Base-by-base conservation (phyloP, 2,113 vertebrate species). In the Prunella himalayana region DNA sequence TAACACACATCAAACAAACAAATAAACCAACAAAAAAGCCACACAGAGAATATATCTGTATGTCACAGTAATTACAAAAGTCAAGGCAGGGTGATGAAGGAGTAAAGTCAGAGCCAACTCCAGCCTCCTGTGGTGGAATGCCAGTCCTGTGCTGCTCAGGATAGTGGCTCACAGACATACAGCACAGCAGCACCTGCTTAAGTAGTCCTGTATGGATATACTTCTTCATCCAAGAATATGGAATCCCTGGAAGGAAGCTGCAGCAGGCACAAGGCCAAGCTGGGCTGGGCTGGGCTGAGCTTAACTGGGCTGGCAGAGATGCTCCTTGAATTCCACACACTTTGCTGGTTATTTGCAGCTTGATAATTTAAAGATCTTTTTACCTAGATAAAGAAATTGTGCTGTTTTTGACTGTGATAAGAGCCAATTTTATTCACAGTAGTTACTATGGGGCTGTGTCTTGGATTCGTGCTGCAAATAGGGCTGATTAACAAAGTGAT, bases 131-230 rank as follows among this genome's bases (percentile, higher is more conserved):
- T 24, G 13, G 6, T 39, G 20, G 12, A 72, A 6, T 31, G 27
- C 4, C 42, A 77, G 27, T 5, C 24, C 37, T 22, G 50, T 4
- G 15, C 15, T 57, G 33, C 35, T 87, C 13, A 31, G 12, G 31
- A 7, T 17, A 57, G 15, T 1, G 0, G 19, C 22, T 75, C 39
- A 37, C 10, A 16, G 49, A 9, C 27, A 24, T 27, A 8, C 13
- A 66, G 24, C 6, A 25, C 7, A 49, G 15, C 18, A 39, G 25
- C 69, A 51, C 5, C 11, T 35, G 18, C 25, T 4, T 8, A 20
- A 28, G 7, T 10, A 18, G 15, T 39, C 15, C 31, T 86, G 13
- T 25, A 23, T 23, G 16, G 13, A 37, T 25, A 23, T 2, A 7
- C 10, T 41, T 8, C 18, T 78, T 61, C 39, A 50, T 24, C 13